Evolutionary conservation across 2,113 vertebrate species (phyloP).

Genomic region (Etheostoma spectabile): DNA sequence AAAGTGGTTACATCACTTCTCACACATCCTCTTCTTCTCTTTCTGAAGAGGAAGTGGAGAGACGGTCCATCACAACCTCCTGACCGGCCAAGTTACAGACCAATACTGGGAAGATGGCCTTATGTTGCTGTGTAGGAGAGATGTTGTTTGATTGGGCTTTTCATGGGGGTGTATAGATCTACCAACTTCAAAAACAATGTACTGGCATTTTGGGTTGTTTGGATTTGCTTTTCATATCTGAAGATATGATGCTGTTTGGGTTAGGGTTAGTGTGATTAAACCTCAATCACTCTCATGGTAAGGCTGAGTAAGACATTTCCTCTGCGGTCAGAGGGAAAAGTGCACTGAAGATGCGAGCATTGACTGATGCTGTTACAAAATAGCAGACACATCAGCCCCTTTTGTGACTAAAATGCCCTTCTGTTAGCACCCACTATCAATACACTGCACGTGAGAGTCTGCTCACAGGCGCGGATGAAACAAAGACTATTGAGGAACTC

Average conservation of each 20-base stretch:
- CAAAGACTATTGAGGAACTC: constrained; percentile 31
- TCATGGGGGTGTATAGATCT: not conserved
- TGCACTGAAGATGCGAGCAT: not conserved
- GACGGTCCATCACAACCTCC: constrained; percentile 30
- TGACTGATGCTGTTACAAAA: not conserved
- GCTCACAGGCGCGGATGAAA: not conserved
- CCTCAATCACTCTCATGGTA: not conserved
- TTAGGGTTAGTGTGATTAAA: not conserved
- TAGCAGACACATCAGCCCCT: not conserved
- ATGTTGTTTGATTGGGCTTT: constrained; percentile 52
- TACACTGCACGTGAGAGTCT: not conserved
- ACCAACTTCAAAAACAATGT: not conserved
- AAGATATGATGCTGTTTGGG: not conserved
- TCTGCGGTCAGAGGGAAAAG: not conserved
- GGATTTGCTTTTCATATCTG: not conserved
- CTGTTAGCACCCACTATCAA: not conserved
- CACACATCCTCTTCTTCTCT: constrained; percentile 61
- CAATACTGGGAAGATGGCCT: not conserved
- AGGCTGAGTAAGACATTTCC: not conserved
- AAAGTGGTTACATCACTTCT: constrained; percentile 31
- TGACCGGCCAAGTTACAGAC: constrained; percentile 7
- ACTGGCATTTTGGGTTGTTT: constrained; percentile 11
- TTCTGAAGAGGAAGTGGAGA: constrained; percentile 50
- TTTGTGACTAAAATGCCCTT: not conserved
- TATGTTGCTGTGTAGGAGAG: not conserved